A percentile compares a stretch with the other conserved stretches of the same genome.
phyloP scores from a whole-genome alignment of 2,888 invertebrate genomes.

The Hypena proboscidalis region DNA sequence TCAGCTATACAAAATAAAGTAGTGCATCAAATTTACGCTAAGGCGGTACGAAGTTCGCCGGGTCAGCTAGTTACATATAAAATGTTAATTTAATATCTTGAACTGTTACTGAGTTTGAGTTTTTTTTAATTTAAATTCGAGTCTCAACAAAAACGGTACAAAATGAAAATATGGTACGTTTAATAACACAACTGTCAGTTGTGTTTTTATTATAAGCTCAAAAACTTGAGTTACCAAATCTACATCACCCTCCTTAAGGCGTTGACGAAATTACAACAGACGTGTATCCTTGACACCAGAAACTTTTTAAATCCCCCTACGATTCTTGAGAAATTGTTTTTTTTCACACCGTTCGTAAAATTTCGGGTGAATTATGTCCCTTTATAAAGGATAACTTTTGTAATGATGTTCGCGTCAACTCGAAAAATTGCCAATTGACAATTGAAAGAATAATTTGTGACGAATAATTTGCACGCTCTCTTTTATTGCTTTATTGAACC shows the following conservation, averaged over 20 bases:
- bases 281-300: constrained; percentile 31
- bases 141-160: too few relatives aligned
- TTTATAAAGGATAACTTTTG: constrained; percentile 58
- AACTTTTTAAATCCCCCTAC: constrained; percentile 52
- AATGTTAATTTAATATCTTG: too few relatives aligned
- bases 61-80: too few relatives aligned
- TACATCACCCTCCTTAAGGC: constrained; percentile 18
- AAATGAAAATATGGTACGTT: too few relatives aligned
- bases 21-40: too few relatives aligned
- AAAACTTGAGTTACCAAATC: constrained; percentile 45
- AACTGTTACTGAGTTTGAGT: too few relatives aligned
- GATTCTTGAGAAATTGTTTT: constrained; percentile 48
- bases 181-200: not conserved
- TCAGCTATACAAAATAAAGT: too few relatives aligned
- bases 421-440: constrained; percentile 58
- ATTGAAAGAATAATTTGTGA: constrained; percentile 44
- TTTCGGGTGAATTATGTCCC: constrained; percentile 44
- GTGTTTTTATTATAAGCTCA: constrained; percentile 28
- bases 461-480: constrained; percentile 29
- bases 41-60: too few relatives aligned
- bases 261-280: constrained; percentile 39
- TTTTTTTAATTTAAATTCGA: too few relatives aligned
- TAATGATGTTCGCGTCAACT: constrained; percentile 50
- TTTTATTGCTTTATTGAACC: too few relatives aligned
- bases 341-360: constrained; percentile 37